Conservation (phyloP, 1,140 invertebrate species). For the Lepidurus apus region DNA sequence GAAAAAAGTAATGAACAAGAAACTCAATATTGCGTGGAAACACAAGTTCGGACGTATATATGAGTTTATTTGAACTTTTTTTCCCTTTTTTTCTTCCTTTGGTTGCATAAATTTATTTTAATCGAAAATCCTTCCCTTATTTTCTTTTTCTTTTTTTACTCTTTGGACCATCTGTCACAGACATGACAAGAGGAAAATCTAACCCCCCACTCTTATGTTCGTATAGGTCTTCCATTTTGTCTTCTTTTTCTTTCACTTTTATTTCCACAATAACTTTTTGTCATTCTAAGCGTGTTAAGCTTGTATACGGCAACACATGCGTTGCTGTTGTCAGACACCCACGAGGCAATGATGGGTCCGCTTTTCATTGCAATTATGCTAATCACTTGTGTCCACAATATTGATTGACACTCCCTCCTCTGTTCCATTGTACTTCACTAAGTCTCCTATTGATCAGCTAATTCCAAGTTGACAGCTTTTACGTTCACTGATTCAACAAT, state of each 20-base stretch:
- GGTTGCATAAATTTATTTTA: conserved; percentile 20
- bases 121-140: background rate
- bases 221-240: background rate
- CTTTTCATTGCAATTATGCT: conserved; percentile 22
- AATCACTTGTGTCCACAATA: background rate
- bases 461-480: conserved; percentile 15
- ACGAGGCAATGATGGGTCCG: background rate
- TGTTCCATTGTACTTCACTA: background rate
- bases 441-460: background rate
- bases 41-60: background rate
- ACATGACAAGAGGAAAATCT: conserved; percentile 19
- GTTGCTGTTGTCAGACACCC: conserved; percentile 14
- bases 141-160: background rate
- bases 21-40: conserved; percentile 7
- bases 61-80: conserved; percentile 5
- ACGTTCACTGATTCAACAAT: background rate
- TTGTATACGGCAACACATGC: background rate
- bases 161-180: background rate
- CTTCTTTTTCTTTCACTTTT: background rate
- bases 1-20: background rate
- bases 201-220: background rate
- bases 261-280: background rate
- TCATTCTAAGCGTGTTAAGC: background rate
- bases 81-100: background rate
- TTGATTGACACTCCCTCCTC: conserved; percentile 9